These are phyloP conservation scores for Hemibagrus guttatus DNA, from an alignment of 2,797 vertebrate genomes.

Conservation along the genomic window DNA sequence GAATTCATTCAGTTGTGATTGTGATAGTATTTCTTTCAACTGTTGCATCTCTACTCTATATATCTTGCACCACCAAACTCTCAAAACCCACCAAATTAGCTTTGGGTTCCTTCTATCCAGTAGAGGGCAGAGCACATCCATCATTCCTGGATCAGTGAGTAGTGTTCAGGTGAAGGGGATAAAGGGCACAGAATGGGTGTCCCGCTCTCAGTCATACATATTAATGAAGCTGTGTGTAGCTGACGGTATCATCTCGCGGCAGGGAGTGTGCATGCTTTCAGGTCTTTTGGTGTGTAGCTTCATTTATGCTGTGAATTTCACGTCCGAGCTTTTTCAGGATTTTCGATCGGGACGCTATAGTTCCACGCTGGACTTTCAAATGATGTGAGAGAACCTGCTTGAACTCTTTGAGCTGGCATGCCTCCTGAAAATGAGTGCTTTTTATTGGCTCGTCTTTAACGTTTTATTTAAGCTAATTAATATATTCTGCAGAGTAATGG, in stretches of 20 bases:
- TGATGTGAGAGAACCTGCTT: conserved; percentile 38
- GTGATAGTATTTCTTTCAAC: background rate
- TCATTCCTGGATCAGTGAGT: background rate
- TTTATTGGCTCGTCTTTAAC: conserved; percentile 21
- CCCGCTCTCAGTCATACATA: conserved; percentile 29
- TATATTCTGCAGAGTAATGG: conserved; percentile 24
- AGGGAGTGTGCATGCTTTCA: background rate
- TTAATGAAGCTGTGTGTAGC: conserved; percentile 22
- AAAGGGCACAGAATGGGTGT: conserved; percentile 3
- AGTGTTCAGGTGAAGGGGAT: conserved; percentile 27
- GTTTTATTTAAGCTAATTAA: conserved; percentile 37
- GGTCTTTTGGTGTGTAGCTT: background rate
- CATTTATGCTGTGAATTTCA: background rate
- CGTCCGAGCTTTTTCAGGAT: background rate
- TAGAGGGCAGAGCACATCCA: conserved; percentile 48
- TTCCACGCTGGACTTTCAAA: conserved; percentile 11
- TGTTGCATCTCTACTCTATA: background rate
- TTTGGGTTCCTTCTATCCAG: conserved; percentile 16
- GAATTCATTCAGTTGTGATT: background rate
- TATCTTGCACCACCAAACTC: background rate
- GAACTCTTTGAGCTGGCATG: background rate
- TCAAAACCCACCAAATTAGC: too few relatives aligned
- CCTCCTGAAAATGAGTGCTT: conserved; percentile 14
- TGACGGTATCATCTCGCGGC: conserved; percentile 22
- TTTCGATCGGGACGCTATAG: background rate